These are phyloP conservation scores for Leptinotarsa juncta DNA, from an alignment of 2,888 invertebrate species.

Conservation along the genomic window DNA sequence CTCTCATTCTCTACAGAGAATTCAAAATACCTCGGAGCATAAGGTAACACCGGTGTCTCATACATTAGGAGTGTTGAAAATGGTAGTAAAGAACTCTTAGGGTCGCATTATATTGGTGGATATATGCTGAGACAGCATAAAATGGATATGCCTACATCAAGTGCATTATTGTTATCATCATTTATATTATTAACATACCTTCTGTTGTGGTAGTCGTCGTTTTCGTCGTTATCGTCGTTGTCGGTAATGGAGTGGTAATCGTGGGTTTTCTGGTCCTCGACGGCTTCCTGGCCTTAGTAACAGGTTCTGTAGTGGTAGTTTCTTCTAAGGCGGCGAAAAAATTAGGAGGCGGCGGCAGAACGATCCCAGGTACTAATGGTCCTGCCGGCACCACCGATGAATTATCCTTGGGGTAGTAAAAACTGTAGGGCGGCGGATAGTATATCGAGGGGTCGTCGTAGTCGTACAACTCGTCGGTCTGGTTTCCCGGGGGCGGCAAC, in stretches of 20 bases:
- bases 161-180: too few species aligned
- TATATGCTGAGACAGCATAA: too few species aligned
- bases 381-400: slow-evolving; percentile 70
- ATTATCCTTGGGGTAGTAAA: slow-evolving; percentile 82
- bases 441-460: slow-evolving; percentile 93
- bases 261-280: slow-evolving; percentile 44
- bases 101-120: too few species aligned
- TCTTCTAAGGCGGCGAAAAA: slow-evolving; percentile 81
- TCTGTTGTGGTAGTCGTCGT: slow-evolving; percentile 63
- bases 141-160: too few species aligned
- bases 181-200: not conserved
- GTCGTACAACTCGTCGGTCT: slow-evolving; percentile 78
- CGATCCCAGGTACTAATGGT: slow-evolving; percentile 88
- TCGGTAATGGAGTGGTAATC: slow-evolving; percentile 58
- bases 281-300: slow-evolving; percentile 40
- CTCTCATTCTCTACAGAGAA: too few species aligned
- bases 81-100: too few species aligned
- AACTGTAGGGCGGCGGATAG: slow-evolving; percentile 92
- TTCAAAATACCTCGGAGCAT: too few species aligned
- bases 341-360: slow-evolving; percentile 88
- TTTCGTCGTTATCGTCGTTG: slow-evolving; percentile 66
- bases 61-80: too few species aligned
- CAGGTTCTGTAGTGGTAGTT: slow-evolving; percentile 45
- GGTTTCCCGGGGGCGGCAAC: slow-evolving; percentile 65
- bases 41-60: too few species aligned